Base-by-base conservation (phyloP, 2,797 vertebrate species). In the Thamnophis elegans region DNA sequence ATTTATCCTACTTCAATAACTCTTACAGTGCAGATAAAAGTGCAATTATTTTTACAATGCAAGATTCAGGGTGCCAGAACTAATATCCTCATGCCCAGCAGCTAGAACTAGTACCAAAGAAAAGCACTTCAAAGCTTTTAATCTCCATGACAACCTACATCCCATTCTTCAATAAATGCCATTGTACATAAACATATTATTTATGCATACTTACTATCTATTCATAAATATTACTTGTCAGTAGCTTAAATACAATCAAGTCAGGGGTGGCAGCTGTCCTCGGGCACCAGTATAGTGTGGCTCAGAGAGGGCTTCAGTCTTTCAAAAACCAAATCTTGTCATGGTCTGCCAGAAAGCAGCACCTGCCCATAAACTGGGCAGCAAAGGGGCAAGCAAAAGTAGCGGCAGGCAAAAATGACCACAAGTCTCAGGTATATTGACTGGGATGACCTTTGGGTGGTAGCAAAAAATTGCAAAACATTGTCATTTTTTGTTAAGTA, bases 141-240 rank as follows among this genome's bases (percentile, higher is more conserved):
- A 98, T 98, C 98, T 97, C 97, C 97, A 98, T 98, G 97, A 97
- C 97, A 98, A 98, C 98, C 96, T 94, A 97, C 96, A 94, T 97
- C 94, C 91, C 58, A 88, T 96, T 97, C 96, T 97, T 98, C 96
- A 97, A 97, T 97, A 97, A 97, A 97, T 96, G 96, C 92, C 96
- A 96, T 92, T 97, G 97, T 94, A 95, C 96, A 97, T 97, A 96
- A 97, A 97, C 93, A 96, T 94, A 98, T 97, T 97, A 95, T 96
- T 97, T 97, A 97, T 96, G 93, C 95, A 96, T 94, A 96, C 94
- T 94, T 97, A 95, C 95, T 95, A 94, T 96, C 95, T 96, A 96
- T 96, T 97, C 97, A 97, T 97, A 97, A 97, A 98, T 97, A 97
- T 95, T 97, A 97, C 95, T 92, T 95, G 73, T 82, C 73, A 82